Conservation (phyloP, 1,140 invertebrate genomes). For the Penaeus japonicus region DNA sequence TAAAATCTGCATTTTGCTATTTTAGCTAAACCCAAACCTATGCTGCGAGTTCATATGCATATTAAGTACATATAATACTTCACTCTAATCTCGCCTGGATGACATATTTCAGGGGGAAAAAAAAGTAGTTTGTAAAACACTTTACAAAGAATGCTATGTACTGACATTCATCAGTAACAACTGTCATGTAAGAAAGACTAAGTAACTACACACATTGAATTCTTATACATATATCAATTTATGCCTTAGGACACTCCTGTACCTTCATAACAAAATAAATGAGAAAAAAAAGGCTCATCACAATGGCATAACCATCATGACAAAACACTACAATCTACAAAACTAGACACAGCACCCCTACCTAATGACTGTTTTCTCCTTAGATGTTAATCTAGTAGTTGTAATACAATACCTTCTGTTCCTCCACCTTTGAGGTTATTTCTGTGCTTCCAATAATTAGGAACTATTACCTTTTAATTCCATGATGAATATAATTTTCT, state of each 20-base stretch:
- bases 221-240: constrained; percentile 21
- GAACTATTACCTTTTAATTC: no score
- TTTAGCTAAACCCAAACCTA: no score
- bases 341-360: constrained; percentile 49
- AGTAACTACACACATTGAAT: constrained; percentile 41
- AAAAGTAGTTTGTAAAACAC: no score
- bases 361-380: constrained; percentile 33
- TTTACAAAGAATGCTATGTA: neutral
- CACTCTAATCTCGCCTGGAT: no score
- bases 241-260: constrained; percentile 33
- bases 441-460: constrained; percentile 3
- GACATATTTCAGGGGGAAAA: no score
- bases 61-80: no score
- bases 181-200: constrained; percentile 49
- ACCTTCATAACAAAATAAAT: constrained; percentile 33
- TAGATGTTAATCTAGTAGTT: constrained; percentile 33
- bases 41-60: no score
- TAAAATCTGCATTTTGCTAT: no score
- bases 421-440: neutral
- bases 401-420: neutral
- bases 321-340: neutral
- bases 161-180: neutral
- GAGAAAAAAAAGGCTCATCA: constrained; percentile 32
- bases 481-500: no score
- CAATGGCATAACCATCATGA: constrained; percentile 28